phyloP scores from a whole-genome alignment of 2,797 vertebrate species.

The Erithacus rubecula region DNA sequence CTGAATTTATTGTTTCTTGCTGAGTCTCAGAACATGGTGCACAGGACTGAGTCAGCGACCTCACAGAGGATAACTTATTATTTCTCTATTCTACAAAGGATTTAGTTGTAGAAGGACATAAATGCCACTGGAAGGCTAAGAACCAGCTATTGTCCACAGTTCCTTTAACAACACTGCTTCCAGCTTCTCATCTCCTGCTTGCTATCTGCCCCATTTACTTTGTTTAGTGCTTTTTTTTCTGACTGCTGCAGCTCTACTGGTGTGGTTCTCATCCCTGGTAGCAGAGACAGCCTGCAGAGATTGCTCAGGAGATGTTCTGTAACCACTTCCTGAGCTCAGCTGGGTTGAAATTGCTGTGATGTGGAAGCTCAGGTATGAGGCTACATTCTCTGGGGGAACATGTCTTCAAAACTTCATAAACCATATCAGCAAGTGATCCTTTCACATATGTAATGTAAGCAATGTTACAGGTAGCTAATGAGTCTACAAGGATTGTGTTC shows the following conservation, averaged over 20 bases:
- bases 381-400: neutral
- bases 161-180: neutral
- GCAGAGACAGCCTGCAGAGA: neutral
- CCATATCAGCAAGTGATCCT: neutral
- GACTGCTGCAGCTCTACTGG: neutral
- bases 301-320: neutral
- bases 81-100: neutral
- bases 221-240: neutral
- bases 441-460: neutral
- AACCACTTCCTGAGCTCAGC: neutral
- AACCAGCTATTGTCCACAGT: neutral
- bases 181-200: neutral
- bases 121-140: neutral
- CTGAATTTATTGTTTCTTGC: neutral
- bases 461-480: neutral
- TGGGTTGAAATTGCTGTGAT: neutral
- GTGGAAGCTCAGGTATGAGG: neutral
- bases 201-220: neutral
- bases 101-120: neutral
- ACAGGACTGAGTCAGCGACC: neutral
- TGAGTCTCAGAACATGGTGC: neutral
- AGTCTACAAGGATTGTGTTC: neutral
- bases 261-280: neutral
- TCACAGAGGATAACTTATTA: neutral
- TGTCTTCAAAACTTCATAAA: neutral